phyloP scores from a whole-genome alignment of 2,113 vertebrate genomes.

The Pteruthius melanotis region DNA sequence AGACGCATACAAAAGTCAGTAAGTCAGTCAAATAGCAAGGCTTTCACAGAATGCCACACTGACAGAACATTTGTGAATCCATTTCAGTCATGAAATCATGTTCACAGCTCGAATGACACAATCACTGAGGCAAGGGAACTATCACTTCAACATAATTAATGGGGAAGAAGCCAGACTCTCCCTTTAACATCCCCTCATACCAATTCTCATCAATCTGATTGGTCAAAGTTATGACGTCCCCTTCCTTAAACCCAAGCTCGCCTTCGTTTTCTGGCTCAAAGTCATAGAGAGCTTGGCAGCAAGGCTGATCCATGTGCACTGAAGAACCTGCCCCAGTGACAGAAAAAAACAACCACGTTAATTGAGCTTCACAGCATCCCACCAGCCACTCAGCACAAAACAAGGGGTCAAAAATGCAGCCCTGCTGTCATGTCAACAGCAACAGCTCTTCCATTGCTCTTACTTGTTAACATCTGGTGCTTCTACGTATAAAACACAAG shows the following conservation, averaged over 20 bases:
- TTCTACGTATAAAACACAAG: neutral
- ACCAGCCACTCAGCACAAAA: neutral
- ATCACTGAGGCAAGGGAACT: constrained; percentile 87
- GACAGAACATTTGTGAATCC: constrained; percentile 67
- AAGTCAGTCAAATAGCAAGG: constrained; percentile 73
- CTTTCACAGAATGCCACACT: constrained; percentile 74
- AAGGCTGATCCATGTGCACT: constrained; percentile 84
- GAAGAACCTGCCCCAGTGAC: constrained; percentile 74
- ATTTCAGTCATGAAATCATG: constrained; percentile 53
- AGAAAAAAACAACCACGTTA: constrained; percentile 27
- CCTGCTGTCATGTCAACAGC: neutral
- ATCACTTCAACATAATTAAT: constrained; percentile 92
- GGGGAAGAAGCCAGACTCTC: constrained; percentile 92
- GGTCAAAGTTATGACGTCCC: constrained; percentile 91
- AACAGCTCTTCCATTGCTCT: neutral
- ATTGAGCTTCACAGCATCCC: neutral
- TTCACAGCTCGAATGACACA: constrained; percentile 40
- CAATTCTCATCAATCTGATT: constrained; percentile 96
- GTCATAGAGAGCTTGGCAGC: constrained; percentile 91
- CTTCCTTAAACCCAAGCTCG: constrained; percentile 94
- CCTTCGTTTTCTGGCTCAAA: constrained; percentile 94
- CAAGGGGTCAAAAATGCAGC: neutral
- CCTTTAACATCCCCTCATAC: constrained; percentile 89
- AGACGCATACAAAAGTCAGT: constrained; percentile 76
- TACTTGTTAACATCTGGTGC: neutral